phyloP scores from a whole-genome alignment of 2,797 vertebrate species.

The Etheostoma perlongum region DNA sequence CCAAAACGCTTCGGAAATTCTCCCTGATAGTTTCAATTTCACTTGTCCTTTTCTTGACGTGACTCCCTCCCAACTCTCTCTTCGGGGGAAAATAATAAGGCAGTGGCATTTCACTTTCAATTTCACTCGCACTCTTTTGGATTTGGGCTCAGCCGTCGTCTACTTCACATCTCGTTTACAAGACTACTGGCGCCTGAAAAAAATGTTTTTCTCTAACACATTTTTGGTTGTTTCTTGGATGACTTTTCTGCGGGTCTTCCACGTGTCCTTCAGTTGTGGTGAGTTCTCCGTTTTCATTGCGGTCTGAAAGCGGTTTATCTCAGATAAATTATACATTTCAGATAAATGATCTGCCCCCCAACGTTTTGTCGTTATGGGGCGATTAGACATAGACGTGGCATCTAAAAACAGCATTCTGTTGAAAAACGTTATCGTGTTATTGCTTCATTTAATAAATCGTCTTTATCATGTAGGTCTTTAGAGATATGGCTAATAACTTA shows the following conservation, averaged over 20 bases:
- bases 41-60: too few species aligned
- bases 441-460: too few species aligned
- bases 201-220: not conserved
- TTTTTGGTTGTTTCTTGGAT: not conserved
- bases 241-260: not conserved
- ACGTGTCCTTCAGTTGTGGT: not conserved
- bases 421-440: too few species aligned
- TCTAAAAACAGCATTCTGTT: not conserved
- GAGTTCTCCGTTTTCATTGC: not conserved
- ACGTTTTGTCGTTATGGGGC: too few species aligned
- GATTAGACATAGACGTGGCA: not conserved
- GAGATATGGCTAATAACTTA: too few species aligned
- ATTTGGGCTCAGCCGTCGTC: not conserved
- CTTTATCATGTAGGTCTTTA: too few species aligned
- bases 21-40: conserved; percentile 9
- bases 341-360: too few species aligned
- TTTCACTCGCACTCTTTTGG: not conserved
- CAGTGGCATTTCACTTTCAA: not conserved
- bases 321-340: too few species aligned
- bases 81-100: not conserved
- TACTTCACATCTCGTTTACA: not conserved
- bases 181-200: not conserved
- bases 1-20: not conserved
- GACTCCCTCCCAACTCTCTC: not conserved
- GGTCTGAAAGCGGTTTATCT: not conserved